Evolutionary conservation across 2,797 vertebrate genomes (phyloP), one percentile per base, ranked within the genome.

Genomic region (Propithecus deckenii): DNA sequence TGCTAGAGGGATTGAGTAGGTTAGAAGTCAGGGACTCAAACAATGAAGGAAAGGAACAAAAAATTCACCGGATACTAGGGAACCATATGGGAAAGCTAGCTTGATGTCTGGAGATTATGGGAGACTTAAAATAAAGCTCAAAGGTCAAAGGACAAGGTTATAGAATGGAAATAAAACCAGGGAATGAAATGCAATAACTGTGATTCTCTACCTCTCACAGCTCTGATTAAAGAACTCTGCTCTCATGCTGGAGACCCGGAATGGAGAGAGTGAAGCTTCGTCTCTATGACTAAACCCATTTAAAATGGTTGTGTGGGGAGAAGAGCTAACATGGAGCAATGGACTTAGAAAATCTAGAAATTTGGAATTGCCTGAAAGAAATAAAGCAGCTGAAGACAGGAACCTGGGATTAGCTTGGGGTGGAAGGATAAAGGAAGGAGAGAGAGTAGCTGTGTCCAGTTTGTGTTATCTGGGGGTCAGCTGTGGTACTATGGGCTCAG

Each of bases 121-220:
- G 30, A 86, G 12, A 94, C 32, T 50, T 57, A 95, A 71, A 79
- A 76, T 85, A 48, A 71, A 89, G 48, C 55, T 32, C 72, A 94
- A 81, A 89, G 11, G 25, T 55, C 46, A 63, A 86, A 93, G 59
- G 46, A 94, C 80, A 89, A 43, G 38, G 61, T 67, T 88, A 75
- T 43, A 48, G 13, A 71, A 79, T 84, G 35, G 35, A 97, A 95
- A 71, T 89, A 93, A 93, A 90, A 15, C 15, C 12, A 94, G 65
- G n/a, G 55, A 90, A 35, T 67, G 94, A 30, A 91, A 91, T 1
- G 30, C 18, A 74, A 80, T 20, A 35, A 50, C n/a, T 83, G 22
- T 93, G 79, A 81, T 63, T 93, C 48, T 78, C 20, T 78, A 65
- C 15, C 50, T 79, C 13, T 84, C 59, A 81, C 7, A 92, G 48